Conservation (phyloP, 2,888 invertebrate species). For the Harpagoxenus sublaevis region DNA sequence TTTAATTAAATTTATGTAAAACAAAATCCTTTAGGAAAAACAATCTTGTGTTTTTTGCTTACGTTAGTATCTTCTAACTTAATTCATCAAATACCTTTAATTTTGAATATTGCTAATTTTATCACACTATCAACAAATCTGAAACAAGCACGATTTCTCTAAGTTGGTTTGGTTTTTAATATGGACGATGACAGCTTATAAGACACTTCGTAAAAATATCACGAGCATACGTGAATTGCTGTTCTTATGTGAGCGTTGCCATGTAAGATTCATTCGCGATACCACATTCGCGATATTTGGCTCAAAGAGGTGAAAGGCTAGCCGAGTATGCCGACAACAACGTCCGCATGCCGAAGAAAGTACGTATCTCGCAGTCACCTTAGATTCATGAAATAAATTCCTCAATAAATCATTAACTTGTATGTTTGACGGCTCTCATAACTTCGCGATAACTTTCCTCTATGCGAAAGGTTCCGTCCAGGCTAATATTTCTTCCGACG, state of each 20-base stretch:
- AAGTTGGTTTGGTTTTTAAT: neutral
- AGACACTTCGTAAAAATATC: constrained; percentile 1
- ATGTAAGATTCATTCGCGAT: constrained; percentile 45
- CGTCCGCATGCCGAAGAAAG: constrained; percentile 40
- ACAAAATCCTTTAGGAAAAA: neutral
- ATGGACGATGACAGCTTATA: neutral
- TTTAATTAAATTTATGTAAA: neutral
- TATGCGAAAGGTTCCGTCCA: constrained; percentile 42
- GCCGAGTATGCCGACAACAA: constrained; percentile 42
- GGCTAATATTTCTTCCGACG: constrained; percentile 54
- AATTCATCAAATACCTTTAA: neutral
- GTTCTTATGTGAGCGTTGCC: neutral
- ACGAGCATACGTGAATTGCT: constrained; percentile 5
- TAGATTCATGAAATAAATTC: constrained; percentile 56
- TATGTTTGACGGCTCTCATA: constrained; percentile 52
- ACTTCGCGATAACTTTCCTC: constrained; percentile 52
- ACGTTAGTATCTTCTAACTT: neutral
- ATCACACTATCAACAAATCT: neutral
- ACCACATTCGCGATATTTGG: constrained; percentile 37
- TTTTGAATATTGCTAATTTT: neutral
- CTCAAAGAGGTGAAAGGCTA: constrained; percentile 40
- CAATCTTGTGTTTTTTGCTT: neutral
- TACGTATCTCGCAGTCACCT: constrained; percentile 50
- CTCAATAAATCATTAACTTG: constrained; percentile 52
- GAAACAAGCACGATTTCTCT: neutral